Percentiles rank a stretch among this genome's conserved stretches.
These are phyloP conservation scores for Cheilosia vulpina DNA, from an alignment of 2,888 invertebrate genomes.

Conservation along the genomic window DNA sequence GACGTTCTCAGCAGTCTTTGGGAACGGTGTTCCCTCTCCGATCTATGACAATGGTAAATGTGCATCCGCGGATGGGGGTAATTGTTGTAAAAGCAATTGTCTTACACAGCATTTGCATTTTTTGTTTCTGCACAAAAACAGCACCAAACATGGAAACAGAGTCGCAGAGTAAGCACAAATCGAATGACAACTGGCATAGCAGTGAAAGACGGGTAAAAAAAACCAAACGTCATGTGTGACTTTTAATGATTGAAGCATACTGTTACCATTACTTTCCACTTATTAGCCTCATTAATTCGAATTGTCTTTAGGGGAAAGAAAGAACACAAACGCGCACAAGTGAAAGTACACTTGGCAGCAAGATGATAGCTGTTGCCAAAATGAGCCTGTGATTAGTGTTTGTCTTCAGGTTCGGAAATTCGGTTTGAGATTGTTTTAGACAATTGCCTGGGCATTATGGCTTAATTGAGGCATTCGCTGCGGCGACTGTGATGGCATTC, in stretches of 20 bases:
- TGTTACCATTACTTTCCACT: slow-evolving; percentile 45
- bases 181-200: slow-evolving; percentile 29
- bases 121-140: slow-evolving; percentile 15
- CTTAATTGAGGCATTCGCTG: slow-evolving; percentile 31
- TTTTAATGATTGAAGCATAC: slow-evolving; percentile 14
- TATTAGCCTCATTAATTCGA: slow-evolving; percentile 51
- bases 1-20: slow-evolving; percentile 11
- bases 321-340: slow-evolving; percentile 1
- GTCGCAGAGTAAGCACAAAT: not conserved
- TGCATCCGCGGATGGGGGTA: slow-evolving; percentile 1
- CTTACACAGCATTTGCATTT: slow-evolving; percentile 39
- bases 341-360: slow-evolving; percentile 45
- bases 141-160: slow-evolving; percentile 6
- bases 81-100: slow-evolving; percentile 54
- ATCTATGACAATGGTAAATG: slow-evolving; percentile 32
- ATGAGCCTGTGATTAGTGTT: slow-evolving; percentile 18
- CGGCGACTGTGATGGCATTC: not conserved
- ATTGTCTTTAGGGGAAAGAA: slow-evolving; percentile 13
- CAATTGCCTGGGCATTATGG: not conserved
- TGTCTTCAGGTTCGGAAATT: slow-evolving; percentile 10
- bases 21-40: slow-evolving; percentile 6
- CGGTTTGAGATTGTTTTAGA: slow-evolving; percentile 24
- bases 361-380: slow-evolving; percentile 8
- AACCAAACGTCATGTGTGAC: slow-evolving; percentile 1
- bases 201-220: slow-evolving; percentile 4